Base-by-base conservation (phyloP, 2,797 vertebrate species). In the Diglossa cyanea region DNA sequence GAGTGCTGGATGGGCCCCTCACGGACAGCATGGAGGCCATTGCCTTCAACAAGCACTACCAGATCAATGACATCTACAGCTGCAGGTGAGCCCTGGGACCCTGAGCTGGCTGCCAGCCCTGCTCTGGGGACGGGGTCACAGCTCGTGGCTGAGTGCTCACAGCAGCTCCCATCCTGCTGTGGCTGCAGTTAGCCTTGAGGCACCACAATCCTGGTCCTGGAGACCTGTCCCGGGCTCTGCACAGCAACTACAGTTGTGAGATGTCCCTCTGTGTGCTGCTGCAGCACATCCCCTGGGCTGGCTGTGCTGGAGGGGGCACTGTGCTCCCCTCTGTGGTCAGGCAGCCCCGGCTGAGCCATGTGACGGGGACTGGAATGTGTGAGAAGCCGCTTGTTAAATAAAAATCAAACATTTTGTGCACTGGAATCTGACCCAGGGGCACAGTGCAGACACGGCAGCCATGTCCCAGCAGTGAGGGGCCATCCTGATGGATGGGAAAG, bases 1-100 rank as follows among this genome's bases (percentile, higher is more conserved):
- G 99, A 37, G 99, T 99, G 28, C 97, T 99, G 92, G 99, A 99
- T 0, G 99, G 99, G 47, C 99, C 99, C 0, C 98, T 99, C 51
- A 99, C 99, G 0, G 99, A 99, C 98, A 99, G 99, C 97, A 98
- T 99, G 98, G 99, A 99, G 96, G 99, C 99, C 2, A 97, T 99
- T 11, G 99, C 99, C 5, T 99, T 99, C 97, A 99, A 99, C 97
- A 99, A 99, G 95, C 99, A 99, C 96, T 99, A 99, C 95, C 99
- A 99, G 97, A 98, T 99, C 97, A 99, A 99, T 4, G 99, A 99
- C 94, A 98, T 99, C 96, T 99, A 99, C 98, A 99, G 99, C 98
- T 99, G 99, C 98, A 99, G 99, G 99, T 99, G 88, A 94, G 92
- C 72, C 62, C 21, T 14, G 44, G 35, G 4, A 42, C n/a, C 47